Percentiles rank a stretch among this genome's conserved stretches.
These are phyloP conservation scores for Stichodactyla helianthus DNA, from an alignment of 64 coral and sea anemone genomes.

Conservation along the genomic window DNA sequence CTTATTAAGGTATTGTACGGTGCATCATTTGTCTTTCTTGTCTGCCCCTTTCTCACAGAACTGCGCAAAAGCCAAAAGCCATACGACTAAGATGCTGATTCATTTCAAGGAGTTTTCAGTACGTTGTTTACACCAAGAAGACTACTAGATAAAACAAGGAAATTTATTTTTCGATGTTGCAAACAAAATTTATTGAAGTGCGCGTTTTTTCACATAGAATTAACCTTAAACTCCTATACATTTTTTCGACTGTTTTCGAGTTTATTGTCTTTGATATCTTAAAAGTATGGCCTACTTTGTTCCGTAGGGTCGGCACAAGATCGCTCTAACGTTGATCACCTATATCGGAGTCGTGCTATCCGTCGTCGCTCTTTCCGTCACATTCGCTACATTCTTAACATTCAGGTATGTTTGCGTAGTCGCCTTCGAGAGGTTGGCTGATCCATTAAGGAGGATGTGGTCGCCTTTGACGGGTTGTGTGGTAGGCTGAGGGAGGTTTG, in stretches of 20 bases:
- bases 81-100: too few relatives aligned
- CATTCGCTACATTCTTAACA: constrained; percentile 59
- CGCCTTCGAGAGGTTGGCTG: not conserved
- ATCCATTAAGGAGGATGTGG: not conserved
- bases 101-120: too few relatives aligned
- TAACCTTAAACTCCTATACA: too few relatives aligned
- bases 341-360: constrained; percentile 73
- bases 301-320: constrained; percentile 48
- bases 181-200: too few relatives aligned
- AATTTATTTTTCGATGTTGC: too few relatives aligned
- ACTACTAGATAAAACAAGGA: too few relatives aligned
- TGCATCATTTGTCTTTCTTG: not conserved
- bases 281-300: not conserved
- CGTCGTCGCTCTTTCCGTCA: constrained; percentile 30
- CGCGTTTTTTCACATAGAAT: too few relatives aligned
- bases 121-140: too few relatives aligned
- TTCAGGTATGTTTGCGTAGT: constrained; percentile 44
- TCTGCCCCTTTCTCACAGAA: not conserved
- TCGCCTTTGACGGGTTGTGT: not conserved
- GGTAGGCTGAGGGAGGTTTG: not conserved
- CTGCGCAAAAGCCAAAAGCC: too few relatives aligned
- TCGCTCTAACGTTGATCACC: constrained; percentile 67
- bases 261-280: too few relatives aligned
- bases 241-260: too few relatives aligned
- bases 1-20: constrained; percentile 36